Conservation (phyloP, 1,140 invertebrate genomes). For the Scylla paramamosain region DNA sequence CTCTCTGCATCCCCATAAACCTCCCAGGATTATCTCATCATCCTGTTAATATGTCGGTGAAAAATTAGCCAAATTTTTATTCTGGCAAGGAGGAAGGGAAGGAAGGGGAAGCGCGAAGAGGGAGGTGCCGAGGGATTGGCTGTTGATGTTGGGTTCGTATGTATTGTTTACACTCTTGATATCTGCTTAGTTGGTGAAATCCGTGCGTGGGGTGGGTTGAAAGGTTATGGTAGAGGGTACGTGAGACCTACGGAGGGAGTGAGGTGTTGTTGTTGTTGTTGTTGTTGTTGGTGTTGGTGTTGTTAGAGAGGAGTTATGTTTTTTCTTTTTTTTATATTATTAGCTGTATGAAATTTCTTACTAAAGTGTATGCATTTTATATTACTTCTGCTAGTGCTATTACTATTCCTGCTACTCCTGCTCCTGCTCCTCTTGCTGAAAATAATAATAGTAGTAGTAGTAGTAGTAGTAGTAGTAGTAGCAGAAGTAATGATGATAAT, state of each 20-base stretch:
- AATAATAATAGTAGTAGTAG: background rate
- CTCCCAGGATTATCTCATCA: too few species aligned
- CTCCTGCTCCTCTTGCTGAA: background rate
- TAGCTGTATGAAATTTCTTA: background rate
- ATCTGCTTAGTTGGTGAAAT: background rate
- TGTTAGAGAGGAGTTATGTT: background rate
- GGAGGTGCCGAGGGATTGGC: background rate
- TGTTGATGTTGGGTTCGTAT: background rate
- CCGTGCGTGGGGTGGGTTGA: background rate
- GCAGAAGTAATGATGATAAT: background rate
- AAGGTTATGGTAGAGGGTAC: background rate
- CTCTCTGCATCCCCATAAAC: too few species aligned
- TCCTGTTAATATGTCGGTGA: too few species aligned
- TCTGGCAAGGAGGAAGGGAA: background rate
- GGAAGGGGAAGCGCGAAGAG: background rate
- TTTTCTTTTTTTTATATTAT: background rate
- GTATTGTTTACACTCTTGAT: background rate
- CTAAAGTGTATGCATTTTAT: background rate
- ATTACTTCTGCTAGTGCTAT: background rate
- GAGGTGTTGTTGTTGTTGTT: background rate
- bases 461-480: slow-evolving; percentile 43
- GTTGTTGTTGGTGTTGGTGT: background rate
- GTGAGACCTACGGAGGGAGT: background rate
- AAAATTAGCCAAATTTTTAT: too few species aligned
- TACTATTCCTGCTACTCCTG: background rate